Percentiles rank a stretch among this genome's conserved stretches.
Evolutionary conservation across 1,140 invertebrate species (phyloP).

Genomic region (Drosophila bipectinata): DNA sequence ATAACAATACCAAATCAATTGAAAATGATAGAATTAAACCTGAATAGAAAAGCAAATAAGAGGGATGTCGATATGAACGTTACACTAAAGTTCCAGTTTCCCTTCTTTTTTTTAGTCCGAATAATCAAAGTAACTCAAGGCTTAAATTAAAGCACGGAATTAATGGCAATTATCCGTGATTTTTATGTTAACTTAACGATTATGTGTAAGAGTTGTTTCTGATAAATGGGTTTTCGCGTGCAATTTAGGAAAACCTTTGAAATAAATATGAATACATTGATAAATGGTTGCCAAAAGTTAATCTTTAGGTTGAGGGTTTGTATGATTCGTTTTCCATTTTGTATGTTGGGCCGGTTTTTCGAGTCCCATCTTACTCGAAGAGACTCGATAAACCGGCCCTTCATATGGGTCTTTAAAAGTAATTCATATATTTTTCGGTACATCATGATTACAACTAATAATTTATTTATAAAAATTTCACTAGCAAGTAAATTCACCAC

Average conservation of each 20-base stretch:
- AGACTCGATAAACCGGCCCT: too few species aligned
- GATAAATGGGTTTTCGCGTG: slow-evolving; percentile 31
- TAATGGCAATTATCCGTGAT: slow-evolving; percentile 74
- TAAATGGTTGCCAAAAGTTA: slow-evolving; percentile 62
- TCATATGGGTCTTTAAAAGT: slow-evolving; percentile 57
- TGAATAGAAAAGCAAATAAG: slow-evolving; percentile 30
- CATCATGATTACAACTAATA: slow-evolving; percentile 61
- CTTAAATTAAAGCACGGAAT: slow-evolving; percentile 74
- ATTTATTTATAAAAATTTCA: slow-evolving; percentile 81
- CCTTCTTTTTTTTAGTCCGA: slow-evolving; percentile 60
- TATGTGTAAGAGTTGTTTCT: slow-evolving; percentile 49
- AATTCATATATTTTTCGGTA: slow-evolving; percentile 55
- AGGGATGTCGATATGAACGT: slow-evolving; percentile 5
- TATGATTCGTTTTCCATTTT: slow-evolving; percentile 27
- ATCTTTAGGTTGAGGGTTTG: slow-evolving; percentile 23
- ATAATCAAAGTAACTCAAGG: slow-evolving; percentile 50
- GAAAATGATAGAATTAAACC: slow-evolving; percentile 23
- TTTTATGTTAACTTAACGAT: slow-evolving; percentile 55
- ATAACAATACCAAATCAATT: slow-evolving; percentile 47
- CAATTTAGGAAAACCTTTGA: slow-evolving; percentile 48
- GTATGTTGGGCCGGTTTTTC: slow-evolving; percentile 6
- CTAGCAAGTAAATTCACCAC: slow-evolving; percentile 79
- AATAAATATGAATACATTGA: slow-evolving; percentile 53
- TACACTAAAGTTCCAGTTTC: slow-evolving; percentile 11
- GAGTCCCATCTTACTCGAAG: too few species aligned